These are phyloP conservation scores for Nothoprocta perdicaria DNA, from an alignment of 2,113 vertebrate species.

Conservation along the genomic window DNA sequence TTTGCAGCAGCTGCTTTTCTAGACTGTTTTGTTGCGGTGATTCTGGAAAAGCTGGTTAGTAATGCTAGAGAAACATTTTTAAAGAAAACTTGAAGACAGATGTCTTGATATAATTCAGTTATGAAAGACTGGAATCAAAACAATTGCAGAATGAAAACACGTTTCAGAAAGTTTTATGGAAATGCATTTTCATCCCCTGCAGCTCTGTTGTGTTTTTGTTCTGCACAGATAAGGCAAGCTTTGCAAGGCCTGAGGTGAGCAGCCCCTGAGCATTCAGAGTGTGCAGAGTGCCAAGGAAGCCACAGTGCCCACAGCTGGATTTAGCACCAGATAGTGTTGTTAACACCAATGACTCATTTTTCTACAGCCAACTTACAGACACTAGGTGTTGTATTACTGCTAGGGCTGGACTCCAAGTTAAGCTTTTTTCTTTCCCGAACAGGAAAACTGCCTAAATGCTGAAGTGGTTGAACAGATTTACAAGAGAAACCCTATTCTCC, in stretches of 20 bases:
- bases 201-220: not conserved
- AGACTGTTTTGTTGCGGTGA: not conserved
- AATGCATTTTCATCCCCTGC: not conserved
- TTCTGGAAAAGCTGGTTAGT: not conserved
- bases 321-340: not conserved
- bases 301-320: not conserved
- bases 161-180: not conserved
- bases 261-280: not conserved
- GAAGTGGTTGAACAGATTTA: constrained; percentile 98
- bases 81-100: not conserved
- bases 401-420: not conserved
- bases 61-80: not conserved
- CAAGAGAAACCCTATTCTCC: constrained; percentile 95
- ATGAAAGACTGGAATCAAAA: not conserved
- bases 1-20: not conserved
- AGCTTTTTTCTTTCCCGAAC: not conserved
- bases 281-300: not conserved
- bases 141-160: not conserved
- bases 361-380: not conserved
- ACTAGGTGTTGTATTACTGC: not conserved
- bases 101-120: not conserved
- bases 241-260: not conserved
- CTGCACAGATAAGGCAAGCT: not conserved
- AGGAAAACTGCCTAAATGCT: constrained; percentile 95
- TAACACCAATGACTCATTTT: not conserved